A percentile compares a stretch with the other conserved stretches of the same genome.
Conservation (phyloP, 1,140 invertebrate genomes). For the Lineus longissimus region DNA sequence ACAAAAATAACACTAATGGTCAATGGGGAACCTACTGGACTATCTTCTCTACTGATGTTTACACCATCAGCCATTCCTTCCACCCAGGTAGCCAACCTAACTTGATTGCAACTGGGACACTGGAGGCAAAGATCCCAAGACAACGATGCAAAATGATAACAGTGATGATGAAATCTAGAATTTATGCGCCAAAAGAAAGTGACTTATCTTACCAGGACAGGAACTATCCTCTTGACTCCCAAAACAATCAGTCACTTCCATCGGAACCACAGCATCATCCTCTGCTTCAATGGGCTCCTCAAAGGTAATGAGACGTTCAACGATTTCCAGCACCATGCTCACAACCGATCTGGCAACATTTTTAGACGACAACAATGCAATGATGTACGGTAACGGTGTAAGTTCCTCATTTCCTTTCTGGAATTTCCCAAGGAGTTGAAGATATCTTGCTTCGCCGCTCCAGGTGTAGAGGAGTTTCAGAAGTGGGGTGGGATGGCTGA, state of each 20-base stretch:
- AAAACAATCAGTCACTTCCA: too few species aligned
- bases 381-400: conserved; percentile 64
- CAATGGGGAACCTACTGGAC: too few species aligned
- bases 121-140: too few species aligned
- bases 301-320: conserved; percentile 73
- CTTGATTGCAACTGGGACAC: too few species aligned
- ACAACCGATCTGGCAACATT: conserved; percentile 65
- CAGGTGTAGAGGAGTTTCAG: conserved; percentile 74
- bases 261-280: conserved; percentile 6
- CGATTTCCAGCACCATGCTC: conserved; percentile 70
- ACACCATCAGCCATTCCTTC: too few species aligned
- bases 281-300: conserved; percentile 47
- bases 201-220: too few species aligned
- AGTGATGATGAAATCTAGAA: too few species aligned
- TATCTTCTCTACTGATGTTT: too few species aligned
- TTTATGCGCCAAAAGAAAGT: too few species aligned
- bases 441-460: conserved; percentile 68
- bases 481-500: conserved; percentile 77
- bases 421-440: conserved; percentile 65
- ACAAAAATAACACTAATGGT: background rate
- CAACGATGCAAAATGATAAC: too few species aligned
- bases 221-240: too few species aligned
- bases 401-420: conserved; percentile 52
- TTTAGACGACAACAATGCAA: conserved; percentile 65
- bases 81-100: too few species aligned